phyloP scores from a whole-genome alignment of 2,888 invertebrate genomes.

The Drosophila trichaetosa region DNA sequence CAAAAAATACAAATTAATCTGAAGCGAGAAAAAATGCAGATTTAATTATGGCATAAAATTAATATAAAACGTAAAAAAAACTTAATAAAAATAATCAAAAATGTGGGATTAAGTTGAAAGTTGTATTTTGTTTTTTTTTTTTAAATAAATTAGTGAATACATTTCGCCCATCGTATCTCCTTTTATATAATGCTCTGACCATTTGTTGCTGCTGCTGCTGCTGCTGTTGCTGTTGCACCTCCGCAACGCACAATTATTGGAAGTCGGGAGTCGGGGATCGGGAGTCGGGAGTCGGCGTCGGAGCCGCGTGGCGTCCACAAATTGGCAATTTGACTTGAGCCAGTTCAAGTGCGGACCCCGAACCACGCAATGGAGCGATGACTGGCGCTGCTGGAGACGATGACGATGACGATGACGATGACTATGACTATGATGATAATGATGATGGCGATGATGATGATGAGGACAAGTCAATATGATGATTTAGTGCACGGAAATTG shows the following conservation, averaged over 20 bases:
- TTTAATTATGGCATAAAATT: not conserved
- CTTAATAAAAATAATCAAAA: not conserved
- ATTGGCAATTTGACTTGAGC: slow-evolving; percentile 78
- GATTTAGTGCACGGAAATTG: slow-evolving; percentile 70
- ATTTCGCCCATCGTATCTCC: slow-evolving; percentile 54
- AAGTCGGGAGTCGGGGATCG: slow-evolving; percentile 8
- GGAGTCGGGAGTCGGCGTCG: slow-evolving; percentile 13
- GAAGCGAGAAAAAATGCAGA: too few relatives aligned
- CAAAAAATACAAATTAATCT: not conserved
- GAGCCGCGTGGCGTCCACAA: slow-evolving; percentile 60
- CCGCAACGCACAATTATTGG: slow-evolving; percentile 52
- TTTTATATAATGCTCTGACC: slow-evolving; percentile 2
- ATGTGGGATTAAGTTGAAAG: not conserved
- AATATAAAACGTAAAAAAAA: not conserved
- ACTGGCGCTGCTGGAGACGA: slow-evolving; percentile 64
- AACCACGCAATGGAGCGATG: slow-evolving; percentile 42
- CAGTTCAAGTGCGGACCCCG: slow-evolving; percentile 43
- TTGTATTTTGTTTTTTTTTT: not conserved
- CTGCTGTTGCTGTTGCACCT: slow-evolving; percentile 45
- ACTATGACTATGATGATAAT: not conserved
- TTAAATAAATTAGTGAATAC: not conserved
- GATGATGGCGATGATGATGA: slow-evolving; percentile 39
- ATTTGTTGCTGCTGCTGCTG: slow-evolving; percentile 7
- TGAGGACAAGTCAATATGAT: slow-evolving; percentile 71
- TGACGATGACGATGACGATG: slow-evolving; percentile 21